A percentile compares a stretch with the other conserved stretches of the same genome.
These are phyloP conservation scores for Orthochromis indermauri DNA, from an alignment of 2,113 vertebrate genomes.

Conservation along the genomic window DNA sequence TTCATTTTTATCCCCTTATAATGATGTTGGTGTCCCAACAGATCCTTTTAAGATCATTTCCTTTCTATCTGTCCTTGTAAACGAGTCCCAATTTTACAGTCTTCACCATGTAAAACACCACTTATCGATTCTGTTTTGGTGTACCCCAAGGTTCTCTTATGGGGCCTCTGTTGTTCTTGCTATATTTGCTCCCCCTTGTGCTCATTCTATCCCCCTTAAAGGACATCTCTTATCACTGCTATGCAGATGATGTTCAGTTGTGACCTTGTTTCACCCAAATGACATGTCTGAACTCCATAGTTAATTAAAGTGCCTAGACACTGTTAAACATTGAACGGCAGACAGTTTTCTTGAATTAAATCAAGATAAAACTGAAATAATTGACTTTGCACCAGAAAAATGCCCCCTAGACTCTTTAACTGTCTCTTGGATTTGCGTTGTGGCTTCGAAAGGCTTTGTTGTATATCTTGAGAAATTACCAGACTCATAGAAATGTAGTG, in stretches of 20 bases:
- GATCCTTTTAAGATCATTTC: not conserved
- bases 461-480: no score
- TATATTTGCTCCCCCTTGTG: not conserved
- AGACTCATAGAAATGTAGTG: no score
- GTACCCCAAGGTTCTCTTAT: not conserved
- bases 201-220: not conserved
- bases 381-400: not conserved
- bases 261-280: not conserved
- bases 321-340: not conserved
- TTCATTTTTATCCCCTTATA: not conserved
- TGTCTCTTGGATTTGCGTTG: not conserved
- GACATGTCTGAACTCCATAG: not conserved
- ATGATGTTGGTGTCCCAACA: not conserved
- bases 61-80: not conserved
- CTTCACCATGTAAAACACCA: not conserved
- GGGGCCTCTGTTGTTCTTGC: not conserved
- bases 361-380: not conserved
- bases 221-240: not conserved
- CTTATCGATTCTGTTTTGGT: not conserved
- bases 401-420: not conserved
- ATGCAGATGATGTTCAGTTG: not conserved
- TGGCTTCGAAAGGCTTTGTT: no score
- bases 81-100: not conserved
- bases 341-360: not conserved
- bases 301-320: not conserved